Percentiles rank a stretch among this genome's conserved stretches.
These are phyloP conservation scores for Phrynosoma blainvillii DNA, from an alignment of 2,113 vertebrate genomes.

Conservation along the genomic window DNA sequence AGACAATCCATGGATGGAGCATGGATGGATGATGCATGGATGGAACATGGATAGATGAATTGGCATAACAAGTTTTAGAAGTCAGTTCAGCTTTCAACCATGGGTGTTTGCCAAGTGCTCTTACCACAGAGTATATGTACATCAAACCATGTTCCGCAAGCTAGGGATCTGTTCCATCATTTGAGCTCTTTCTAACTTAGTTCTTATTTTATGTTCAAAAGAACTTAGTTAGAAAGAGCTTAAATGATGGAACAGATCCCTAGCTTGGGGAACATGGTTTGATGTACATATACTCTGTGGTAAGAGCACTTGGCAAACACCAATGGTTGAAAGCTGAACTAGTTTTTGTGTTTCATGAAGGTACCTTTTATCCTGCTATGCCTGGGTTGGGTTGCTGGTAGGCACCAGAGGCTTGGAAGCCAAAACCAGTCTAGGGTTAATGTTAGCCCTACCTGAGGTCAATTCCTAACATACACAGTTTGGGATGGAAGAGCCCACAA, in stretches of 20 bases:
- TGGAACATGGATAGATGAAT: too few relatives aligned
- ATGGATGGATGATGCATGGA: too few relatives aligned
- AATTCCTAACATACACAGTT: neutral
- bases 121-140: too few relatives aligned
- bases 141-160: too few relatives aligned
- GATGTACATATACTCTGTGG: neutral
- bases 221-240: neutral
- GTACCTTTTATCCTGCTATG: neutral
- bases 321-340: constrained; percentile 12
- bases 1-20: too few relatives aligned
- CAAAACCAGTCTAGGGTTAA: constrained; percentile 12
- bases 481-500: fast-evolving
- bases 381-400: constrained; percentile 24
- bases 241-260: neutral
- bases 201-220: too few relatives aligned
- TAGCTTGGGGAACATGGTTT: neutral
- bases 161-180: too few relatives aligned
- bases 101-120: too few relatives aligned
- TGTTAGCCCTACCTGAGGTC: neutral
- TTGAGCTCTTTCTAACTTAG: too few relatives aligned
- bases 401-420: constrained; percentile 23
- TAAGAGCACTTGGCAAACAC: neutral
- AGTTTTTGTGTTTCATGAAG: constrained; percentile 45
- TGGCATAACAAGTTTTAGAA: too few relatives aligned
- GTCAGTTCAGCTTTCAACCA: too few relatives aligned